Percentiles rank a stretch among this genome's conserved stretches.
These are phyloP conservation scores for Clinocottus analis DNA, from an alignment of 2,113 vertebrate genomes.

Conservation along the genomic window DNA sequence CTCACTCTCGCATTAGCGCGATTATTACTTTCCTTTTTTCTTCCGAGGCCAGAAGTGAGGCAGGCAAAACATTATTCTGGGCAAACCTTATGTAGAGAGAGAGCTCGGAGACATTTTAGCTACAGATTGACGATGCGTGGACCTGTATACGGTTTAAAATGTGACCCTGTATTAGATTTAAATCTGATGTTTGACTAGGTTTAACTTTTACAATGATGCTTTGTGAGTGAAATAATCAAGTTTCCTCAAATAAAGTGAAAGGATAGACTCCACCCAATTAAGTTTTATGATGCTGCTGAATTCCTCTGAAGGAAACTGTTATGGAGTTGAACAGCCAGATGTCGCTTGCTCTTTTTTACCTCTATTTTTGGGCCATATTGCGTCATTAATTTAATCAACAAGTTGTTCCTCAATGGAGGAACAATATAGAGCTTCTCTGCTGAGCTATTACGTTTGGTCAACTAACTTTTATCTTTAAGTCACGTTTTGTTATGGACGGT, in stretches of 20 bases:
- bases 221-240: too few relatives aligned
- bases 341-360: too few relatives aligned
- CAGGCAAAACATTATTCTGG: too few relatives aligned
- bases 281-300: not conserved
- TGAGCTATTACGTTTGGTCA: not conserved
- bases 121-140: constrained; percentile 9
- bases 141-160: not conserved
- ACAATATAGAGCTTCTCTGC: too few relatives aligned
- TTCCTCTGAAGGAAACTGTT: not conserved
- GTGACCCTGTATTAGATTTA: not conserved
- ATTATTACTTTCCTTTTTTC: not conserved
- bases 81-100: too few relatives aligned
- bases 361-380: not conserved
- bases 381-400: not conserved
- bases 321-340: not conserved
- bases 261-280: not conserved
- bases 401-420: not conserved
- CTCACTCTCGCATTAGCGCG: constrained; percentile 18
- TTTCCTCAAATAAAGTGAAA: too few relatives aligned
- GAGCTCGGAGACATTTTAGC: not conserved
- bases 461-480: not conserved
- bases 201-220: not conserved
- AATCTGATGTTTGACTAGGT: not conserved
- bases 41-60: not conserved
- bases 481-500: not conserved